Conservation (phyloP, 2,113 vertebrate species). For the chimpanzee (Pan troglodytes) region NHGRI_mPanTro3-v2.1_pri NC_072409.2:18733001-18733500, state of each 20-base stretch:
- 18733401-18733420: background rate
- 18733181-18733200: slow-evolving; percentile 79
- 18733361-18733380: background rate
- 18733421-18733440: background rate
- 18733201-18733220: slow-evolving; percentile 68
- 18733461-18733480: background rate
- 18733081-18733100: slow-evolving; percentile 75
- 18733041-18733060: slow-evolving; percentile 74
- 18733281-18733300: slow-evolving; percentile 46
- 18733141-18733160: slow-evolving; percentile 80
- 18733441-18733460: background rate
- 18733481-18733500: background rate
- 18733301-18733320: slow-evolving; percentile 55
- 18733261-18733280: slow-evolving; percentile 53
- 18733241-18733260: background rate
- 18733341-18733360: slow-evolving; percentile 41
- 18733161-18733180: slow-evolving; percentile 80
- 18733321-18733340: slow-evolving; percentile 59
- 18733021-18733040: slow-evolving; percentile 78
- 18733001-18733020: slow-evolving; percentile 75
- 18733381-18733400: background rate
- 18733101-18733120: slow-evolving; percentile 80
- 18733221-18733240: slow-evolving; percentile 62
- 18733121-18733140: slow-evolving; percentile 74
- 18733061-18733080: slow-evolving; percentile 77